phyloP scores from a whole-genome alignment of 2,797 vertebrate species.

The Dendrocincla tyrannina region DNA sequence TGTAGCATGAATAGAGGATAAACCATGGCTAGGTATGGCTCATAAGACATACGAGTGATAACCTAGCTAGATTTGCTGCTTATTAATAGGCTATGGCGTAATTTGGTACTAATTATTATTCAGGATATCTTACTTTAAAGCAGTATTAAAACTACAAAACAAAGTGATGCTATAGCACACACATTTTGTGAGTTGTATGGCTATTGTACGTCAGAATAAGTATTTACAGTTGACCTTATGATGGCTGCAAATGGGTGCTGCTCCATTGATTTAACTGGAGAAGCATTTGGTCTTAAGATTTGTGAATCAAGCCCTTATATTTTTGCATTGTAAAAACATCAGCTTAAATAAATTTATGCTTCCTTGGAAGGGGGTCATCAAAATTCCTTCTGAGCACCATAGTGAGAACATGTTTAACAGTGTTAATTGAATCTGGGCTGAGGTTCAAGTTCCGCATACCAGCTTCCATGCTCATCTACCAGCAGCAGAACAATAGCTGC shows the following conservation, averaged over 20 bases:
- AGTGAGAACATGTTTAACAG: constrained; percentile 17
- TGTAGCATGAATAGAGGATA: constrained; percentile 82
- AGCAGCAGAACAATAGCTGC: constrained; percentile 34
- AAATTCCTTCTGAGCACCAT: constrained; percentile 49
- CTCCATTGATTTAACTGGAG: neutral
- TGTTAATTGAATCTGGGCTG: constrained; percentile 60
- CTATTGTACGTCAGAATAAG: neutral
- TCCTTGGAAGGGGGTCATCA: constrained; percentile 23
- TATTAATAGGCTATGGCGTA: neutral
- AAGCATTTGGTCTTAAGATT: neutral
- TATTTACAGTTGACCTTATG: neutral
- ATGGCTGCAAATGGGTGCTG: neutral
- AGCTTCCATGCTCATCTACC: constrained; percentile 35
- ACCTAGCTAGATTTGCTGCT: constrained; percentile 50
- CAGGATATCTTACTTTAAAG: constrained; percentile 10
- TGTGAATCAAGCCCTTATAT: neutral
- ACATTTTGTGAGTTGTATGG: neutral
- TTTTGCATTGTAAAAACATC: neutral
- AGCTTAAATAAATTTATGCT: constrained; percentile 2
- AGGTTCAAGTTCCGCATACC: constrained; percentile 42
- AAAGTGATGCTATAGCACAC: neutral
- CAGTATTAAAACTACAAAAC: neutral
- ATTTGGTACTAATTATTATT: constrained; percentile 29
- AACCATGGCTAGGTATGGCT: constrained; percentile 75
- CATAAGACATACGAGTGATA: constrained; percentile 58